phyloP scores from a whole-genome alignment of 2,888 invertebrate species.

The Mythimna vitellina region DNA sequence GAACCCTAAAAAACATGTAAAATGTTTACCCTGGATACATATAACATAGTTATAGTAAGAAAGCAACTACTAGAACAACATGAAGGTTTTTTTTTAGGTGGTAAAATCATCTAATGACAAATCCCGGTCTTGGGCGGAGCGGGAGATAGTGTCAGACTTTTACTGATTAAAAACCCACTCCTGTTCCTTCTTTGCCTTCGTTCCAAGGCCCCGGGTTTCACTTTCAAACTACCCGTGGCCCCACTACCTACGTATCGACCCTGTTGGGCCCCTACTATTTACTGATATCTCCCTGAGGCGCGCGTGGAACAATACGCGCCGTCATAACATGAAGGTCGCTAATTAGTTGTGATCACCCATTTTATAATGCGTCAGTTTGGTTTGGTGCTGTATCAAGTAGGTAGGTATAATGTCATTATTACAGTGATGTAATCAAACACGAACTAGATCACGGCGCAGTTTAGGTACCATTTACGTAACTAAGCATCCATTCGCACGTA shows the following conservation, averaged over 20 bases:
- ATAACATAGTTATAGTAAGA: neutral
- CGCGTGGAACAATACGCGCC: too few species aligned
- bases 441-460: slow-evolving; percentile 34
- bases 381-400: slow-evolving; percentile 11
- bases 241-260: too few species aligned
- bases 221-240: too few species aligned
- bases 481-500: slow-evolving; percentile 46
- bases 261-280: too few species aligned
- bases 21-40: neutral
- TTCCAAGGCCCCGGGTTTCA: too few species aligned
- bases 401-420: neutral
- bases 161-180: too few species aligned
- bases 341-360: slow-evolving; percentile 23
- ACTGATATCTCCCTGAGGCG: too few species aligned
- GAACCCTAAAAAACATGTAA: neutral
- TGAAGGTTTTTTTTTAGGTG: too few species aligned
- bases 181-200: too few species aligned
- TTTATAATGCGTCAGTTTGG: slow-evolving; percentile 10
- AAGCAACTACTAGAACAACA: neutral
- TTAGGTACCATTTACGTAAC: slow-evolving; percentile 35
- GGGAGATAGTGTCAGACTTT: too few species aligned
- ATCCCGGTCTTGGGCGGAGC: too few species aligned
- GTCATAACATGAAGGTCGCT: neutral
- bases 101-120: too few species aligned
- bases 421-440: slow-evolving; percentile 34